These are phyloP conservation scores for Lemur catta DNA, from an alignment of 2,797 vertebrate species.

Conservation along the genomic window DNA sequence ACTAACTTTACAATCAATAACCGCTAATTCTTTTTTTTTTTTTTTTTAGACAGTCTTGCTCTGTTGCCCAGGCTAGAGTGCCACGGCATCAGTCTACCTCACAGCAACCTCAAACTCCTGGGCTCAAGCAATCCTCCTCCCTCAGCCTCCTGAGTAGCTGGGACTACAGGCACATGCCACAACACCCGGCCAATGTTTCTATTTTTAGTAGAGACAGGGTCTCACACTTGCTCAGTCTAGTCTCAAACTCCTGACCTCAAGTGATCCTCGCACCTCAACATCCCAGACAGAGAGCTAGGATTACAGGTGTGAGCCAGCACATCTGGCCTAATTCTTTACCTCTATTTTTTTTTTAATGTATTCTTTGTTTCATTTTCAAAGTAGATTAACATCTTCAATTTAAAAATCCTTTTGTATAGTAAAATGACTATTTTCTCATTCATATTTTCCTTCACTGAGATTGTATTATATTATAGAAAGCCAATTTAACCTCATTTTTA, in stretches of 20 bases:
- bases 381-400: constrained; percentile 14
- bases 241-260: no score
- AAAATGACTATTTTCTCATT: not conserved
- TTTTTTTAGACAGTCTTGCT: not conserved
- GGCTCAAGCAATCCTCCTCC: not conserved
- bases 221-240: no score
- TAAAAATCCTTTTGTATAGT: not conserved
- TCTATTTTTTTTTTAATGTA: not conserved
- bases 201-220: no score
- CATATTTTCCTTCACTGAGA: not conserved
- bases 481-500: not conserved
- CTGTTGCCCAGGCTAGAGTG: not conserved
- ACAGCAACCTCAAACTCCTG: not conserved
- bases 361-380: constrained; percentile 26
- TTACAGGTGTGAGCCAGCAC: no score
- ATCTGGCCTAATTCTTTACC: not conserved
- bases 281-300: no score
- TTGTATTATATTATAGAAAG: not conserved
- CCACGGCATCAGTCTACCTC: not conserved
- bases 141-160: not conserved
- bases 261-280: no score
- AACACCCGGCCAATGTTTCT: not conserved
- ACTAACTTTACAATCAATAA: not conserved
- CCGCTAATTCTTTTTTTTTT: not conserved
- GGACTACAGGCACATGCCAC: not conserved